Evolutionary conservation across 1,140 invertebrate species (phyloP), one percentile per base, ranked within the genome.

Genomic region (Bombus turneri): DNA sequence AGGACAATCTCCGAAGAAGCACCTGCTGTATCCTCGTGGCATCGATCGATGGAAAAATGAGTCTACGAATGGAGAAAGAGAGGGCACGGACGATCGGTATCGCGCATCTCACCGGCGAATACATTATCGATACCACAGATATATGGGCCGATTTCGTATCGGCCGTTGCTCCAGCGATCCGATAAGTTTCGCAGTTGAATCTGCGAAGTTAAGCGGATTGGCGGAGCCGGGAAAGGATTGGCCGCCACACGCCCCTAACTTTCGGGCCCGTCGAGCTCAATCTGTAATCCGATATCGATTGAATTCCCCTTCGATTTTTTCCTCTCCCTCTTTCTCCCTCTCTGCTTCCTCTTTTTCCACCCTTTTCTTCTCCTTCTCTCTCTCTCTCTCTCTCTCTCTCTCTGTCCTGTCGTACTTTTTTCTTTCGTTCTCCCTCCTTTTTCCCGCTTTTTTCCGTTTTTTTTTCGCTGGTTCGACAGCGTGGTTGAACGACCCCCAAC

Each of bases 191-290:
- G 85, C 86, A 86, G 86, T 76, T 62, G 88, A 88, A 85, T 85
- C 87, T 81, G 87, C 90, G 74, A 91, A 91, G 87, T 89, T 93
- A 93, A 92, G 91, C 92, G 91, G 91, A 93, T 93, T 92, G 91
- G 76, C 78, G 86, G 77, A 72, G 68, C 78, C 85, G 83, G 81
- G 81, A 90, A 90, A 92, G 91, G 88, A 92, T 93, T 88, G 84
- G 82, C 73, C 81, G 57, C 59, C 59, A 66, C 76, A 80, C 80
- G 41, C 74, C 88, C 83, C 85, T 86, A 84, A 85, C 83, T 86
- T 86, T 86, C 84, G 71, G 78, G 59, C 84, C 73, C 41, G 74
- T 76, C 80, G 80, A 76, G 80, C 73, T 82, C 85, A 86, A 86
- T 82, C 80, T 83, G 85, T 86, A 86, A 86, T 86, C 85, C 81